A percentile compares a stretch with the other conserved stretches of the same genome.
These are phyloP conservation scores for Drosophila neocordata DNA, from an alignment of 1,140 invertebrate species.

Conservation along the genomic window DNA sequence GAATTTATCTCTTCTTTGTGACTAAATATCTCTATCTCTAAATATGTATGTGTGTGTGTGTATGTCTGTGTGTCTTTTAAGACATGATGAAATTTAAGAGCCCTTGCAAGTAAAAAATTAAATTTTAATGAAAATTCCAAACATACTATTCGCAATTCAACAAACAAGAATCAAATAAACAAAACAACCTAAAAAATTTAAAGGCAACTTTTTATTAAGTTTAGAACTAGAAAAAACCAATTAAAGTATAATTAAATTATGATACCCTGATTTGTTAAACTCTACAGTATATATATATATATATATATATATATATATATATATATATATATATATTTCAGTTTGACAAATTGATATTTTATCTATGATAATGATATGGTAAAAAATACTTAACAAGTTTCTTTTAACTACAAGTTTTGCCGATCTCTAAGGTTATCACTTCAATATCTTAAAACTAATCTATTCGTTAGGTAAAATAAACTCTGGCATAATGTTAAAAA, in stretches of 20 bases:
- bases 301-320: too few species aligned
- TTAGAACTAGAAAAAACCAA: not conserved
- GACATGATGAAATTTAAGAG: not conserved
- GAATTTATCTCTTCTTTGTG: slow-evolving; percentile 17
- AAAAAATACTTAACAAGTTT: too few species aligned
- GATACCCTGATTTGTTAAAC: too few species aligned
- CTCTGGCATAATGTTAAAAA: too few species aligned
- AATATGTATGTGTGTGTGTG: not conserved
- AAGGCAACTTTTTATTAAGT: not conserved
- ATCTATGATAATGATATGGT: too few species aligned
- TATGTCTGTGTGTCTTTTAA: not conserved
- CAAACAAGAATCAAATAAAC: not conserved
- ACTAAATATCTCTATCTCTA: too few species aligned
- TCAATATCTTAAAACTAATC: not conserved
- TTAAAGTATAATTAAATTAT: not conserved
- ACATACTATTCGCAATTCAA: not conserved
- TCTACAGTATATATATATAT: too few species aligned
- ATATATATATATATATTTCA: too few species aligned
- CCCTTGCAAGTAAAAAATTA: not conserved
- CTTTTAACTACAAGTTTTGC: too few species aligned
- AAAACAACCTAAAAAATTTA: not conserved
- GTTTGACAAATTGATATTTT: too few species aligned
- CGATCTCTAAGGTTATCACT: too few species aligned
- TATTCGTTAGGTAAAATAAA: not conserved
- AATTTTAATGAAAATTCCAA: slow-evolving; percentile 12